Percentiles rank a stretch among this genome's conserved stretches.
phyloP scores from a whole-genome alignment of 92 coral and sea anemone genomes.

The Epizoanthus rinbou region DNA sequence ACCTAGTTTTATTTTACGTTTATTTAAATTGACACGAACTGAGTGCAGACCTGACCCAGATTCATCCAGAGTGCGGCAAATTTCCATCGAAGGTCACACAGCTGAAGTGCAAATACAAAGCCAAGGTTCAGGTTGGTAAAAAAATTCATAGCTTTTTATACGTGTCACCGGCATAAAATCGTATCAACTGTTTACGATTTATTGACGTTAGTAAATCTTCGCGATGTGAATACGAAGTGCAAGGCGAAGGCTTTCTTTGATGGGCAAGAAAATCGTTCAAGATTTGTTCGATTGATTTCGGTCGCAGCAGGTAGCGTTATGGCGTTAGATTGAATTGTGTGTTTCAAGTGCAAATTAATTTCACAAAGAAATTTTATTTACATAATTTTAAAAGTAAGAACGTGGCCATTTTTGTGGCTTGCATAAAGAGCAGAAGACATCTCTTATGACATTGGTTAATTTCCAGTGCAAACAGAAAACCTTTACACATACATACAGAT shows the following conservation, averaged over 20 bases:
- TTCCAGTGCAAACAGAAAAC: too few species aligned
- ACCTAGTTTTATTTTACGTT: constrained; percentile 36
- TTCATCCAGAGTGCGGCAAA: background rate
- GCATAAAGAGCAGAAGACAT: too few species aligned
- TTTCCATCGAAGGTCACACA: constrained; percentile 14
- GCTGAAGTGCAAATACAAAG: constrained; percentile 4
- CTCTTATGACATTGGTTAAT: too few species aligned
- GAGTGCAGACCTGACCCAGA: background rate
- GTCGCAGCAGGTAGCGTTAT: background rate
- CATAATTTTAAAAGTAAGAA: too few species aligned
- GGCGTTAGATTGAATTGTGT: too few species aligned
- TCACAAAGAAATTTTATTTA: background rate
- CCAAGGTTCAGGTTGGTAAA: background rate
- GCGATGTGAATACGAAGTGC: constrained; percentile 18
- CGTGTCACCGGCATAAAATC: constrained; percentile 4
- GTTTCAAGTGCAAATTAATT: background rate
- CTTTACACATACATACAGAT: too few species aligned
- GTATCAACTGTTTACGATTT: background rate
- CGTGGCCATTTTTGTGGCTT: too few species aligned
- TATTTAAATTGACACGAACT: background rate
- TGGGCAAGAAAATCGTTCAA: background rate
- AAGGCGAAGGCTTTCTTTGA: background rate
- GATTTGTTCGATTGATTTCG: background rate
- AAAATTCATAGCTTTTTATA: constrained; percentile 16
- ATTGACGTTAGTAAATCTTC: constrained; percentile 10